Evolutionary conservation across 2,113 vertebrate species (phyloP).

Genomic region (Saccopteryx bilineata): DNA sequence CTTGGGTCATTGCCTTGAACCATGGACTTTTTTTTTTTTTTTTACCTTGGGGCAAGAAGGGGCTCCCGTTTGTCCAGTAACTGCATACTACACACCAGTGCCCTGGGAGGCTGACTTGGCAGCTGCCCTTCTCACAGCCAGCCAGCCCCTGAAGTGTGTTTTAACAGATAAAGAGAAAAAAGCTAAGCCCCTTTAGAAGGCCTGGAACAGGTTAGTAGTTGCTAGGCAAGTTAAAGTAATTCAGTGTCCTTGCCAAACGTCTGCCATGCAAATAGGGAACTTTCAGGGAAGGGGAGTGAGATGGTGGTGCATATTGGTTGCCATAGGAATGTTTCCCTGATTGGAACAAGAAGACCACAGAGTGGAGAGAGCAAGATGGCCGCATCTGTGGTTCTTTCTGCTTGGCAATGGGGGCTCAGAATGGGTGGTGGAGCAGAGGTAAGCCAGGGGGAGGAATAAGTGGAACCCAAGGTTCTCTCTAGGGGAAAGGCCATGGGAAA

Average conservation of each 20-base stretch:
- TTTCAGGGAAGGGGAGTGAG: slow-evolving; percentile 66
- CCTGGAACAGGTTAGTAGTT: slow-evolving; percentile 66
- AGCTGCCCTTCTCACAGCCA: neutral
- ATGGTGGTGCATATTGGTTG: slow-evolving; percentile 69
- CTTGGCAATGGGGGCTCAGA: slow-evolving; percentile 38
- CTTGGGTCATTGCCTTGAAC: neutral
- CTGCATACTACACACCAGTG: neutral
- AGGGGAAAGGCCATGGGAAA: neutral
- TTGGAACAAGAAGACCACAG: slow-evolving; percentile 68
- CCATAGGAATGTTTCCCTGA: slow-evolving; percentile 78
- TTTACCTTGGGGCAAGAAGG: neutral
- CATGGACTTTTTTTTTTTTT: neutral
- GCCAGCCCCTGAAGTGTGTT: neutral
- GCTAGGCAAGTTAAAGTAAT: slow-evolving; percentile 80
- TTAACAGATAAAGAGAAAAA: slow-evolving; percentile 43
- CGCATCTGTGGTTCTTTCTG: slow-evolving; percentile 23
- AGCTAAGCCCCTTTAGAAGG: slow-evolving; percentile 27
- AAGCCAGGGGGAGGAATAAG: neutral
- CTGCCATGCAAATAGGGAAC: slow-evolving; percentile 66
- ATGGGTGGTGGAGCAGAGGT: slow-evolving; percentile 15
- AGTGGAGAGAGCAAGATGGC: slow-evolving; percentile 39
- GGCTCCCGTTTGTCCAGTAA: neutral
- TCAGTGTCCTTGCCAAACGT: slow-evolving; percentile 72
- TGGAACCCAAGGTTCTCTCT: neutral
- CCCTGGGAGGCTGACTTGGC: neutral